phyloP scores from a whole-genome alignment of 2,888 invertebrate genomes.

The Athripsodes cinereus region DNA sequence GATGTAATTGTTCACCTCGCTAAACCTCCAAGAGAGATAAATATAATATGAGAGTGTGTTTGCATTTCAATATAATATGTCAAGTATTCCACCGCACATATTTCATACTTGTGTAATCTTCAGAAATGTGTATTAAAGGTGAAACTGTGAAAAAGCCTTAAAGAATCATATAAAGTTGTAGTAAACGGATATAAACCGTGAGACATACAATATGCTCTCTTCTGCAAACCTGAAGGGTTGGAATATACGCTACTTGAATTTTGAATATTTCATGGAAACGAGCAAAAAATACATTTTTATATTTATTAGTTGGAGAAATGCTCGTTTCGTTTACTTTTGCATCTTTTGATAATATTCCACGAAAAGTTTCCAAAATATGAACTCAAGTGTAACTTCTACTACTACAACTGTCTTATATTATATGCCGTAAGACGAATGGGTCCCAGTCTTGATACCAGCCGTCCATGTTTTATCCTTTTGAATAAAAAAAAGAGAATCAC shows the following conservation, averaged over 20 bases:
- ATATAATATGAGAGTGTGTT: background rate
- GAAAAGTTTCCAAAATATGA: background rate
- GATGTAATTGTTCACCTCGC: no score
- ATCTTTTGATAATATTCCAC: background rate
- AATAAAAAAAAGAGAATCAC: constrained; percentile 22
- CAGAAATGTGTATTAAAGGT: constrained; percentile 13
- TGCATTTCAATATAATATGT: background rate
- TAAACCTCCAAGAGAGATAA: background rate
- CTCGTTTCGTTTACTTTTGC: background rate
- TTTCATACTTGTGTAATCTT: constrained; percentile 13
- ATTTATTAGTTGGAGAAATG: background rate
- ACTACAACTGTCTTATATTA: background rate
- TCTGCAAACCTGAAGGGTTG: background rate
- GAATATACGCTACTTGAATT: constrained; percentile 6
- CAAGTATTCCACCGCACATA: constrained; percentile 4
- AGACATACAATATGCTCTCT: constrained; percentile 15
- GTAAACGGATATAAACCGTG: constrained; percentile 20
- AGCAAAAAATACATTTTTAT: background rate
- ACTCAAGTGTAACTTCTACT: background rate
- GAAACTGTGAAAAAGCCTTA: constrained; percentile 13
- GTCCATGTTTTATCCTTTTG: constrained; percentile 20
- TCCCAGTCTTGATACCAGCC: constrained; percentile 19
- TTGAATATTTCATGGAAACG: background rate
- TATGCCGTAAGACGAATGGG: constrained; percentile 21
- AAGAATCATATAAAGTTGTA: constrained; percentile 7